Percentiles rank a stretch among this genome's conserved stretches.
Conservation (phyloP, 2,797 vertebrate genomes). For the Macropus fuliginosus region DNA sequence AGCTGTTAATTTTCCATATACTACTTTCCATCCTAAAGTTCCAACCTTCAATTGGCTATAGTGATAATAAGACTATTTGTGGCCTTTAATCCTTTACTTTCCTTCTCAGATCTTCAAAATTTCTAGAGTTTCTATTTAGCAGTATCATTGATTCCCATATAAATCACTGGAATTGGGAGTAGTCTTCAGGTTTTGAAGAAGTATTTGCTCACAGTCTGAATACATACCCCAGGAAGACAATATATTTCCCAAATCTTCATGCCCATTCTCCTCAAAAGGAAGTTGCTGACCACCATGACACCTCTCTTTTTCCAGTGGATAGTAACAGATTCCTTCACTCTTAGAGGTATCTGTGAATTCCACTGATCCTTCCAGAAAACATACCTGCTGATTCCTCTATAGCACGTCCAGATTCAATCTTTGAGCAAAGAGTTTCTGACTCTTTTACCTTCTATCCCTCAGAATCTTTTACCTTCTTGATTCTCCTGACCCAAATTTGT, state of each 20-base stretch:
- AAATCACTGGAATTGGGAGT: not conserved
- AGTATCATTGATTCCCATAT: not conserved
- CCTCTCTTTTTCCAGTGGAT: not conserved
- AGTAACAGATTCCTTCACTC: not conserved
- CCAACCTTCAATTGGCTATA: not conserved
- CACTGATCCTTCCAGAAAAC: not conserved
- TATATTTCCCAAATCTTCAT: not conserved
- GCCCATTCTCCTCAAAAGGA: not conserved
- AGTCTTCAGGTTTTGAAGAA: not conserved
- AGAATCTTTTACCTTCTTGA: not conserved
- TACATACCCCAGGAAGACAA: not conserved
- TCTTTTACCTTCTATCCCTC: not conserved
- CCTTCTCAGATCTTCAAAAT: not conserved
- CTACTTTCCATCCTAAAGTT: not conserved
- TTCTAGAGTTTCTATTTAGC: not conserved
- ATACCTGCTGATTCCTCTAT: not conserved
- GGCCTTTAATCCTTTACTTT: not conserved
- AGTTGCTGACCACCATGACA: not conserved
- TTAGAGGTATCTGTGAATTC: not conserved
- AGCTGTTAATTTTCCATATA: not conserved
- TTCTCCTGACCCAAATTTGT: not conserved
- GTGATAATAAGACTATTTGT: not conserved
- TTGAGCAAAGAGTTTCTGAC: not conserved
- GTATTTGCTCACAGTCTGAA: not conserved
- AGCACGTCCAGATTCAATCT: not conserved